Evolutionary conservation across 2,797 vertebrate genomes (phyloP).

Genomic region (Premnoplex brunnescens): DNA sequence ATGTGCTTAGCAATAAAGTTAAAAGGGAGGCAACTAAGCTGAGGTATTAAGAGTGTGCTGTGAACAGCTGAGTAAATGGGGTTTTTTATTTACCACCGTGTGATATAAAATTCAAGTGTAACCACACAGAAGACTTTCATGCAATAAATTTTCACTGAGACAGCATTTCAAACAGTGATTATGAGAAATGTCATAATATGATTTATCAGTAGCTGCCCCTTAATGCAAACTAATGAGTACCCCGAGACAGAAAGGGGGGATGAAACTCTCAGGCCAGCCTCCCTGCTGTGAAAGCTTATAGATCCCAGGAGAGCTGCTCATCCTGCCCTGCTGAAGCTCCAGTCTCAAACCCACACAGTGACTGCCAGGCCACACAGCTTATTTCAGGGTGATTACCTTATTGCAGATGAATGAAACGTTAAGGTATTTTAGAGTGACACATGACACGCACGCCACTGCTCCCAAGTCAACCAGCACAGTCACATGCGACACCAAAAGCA

Average conservation of each 20-base stretch:
- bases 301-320: constrained; percentile 15
- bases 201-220: constrained; percentile 62
- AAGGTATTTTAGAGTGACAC: constrained; percentile 65
- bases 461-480: constrained; percentile 27
- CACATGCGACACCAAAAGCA: constrained; percentile 56
- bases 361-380: constrained; percentile 38
- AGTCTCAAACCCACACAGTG: not conserved
- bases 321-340: constrained; percentile 33
- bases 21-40: constrained; percentile 47
- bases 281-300: not conserved
- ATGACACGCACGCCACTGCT: not conserved
- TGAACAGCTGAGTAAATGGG: constrained; percentile 44
- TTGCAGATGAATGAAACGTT: constrained; percentile 57
- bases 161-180: constrained; percentile 38
- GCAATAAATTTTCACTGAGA: constrained; percentile 52
- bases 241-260: constrained; percentile 21
- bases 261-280: not conserved
- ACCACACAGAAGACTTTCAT: constrained; percentile 29
- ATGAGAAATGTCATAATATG: not conserved
- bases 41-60: constrained; percentile 35
- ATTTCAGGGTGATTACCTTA: constrained; percentile 60
- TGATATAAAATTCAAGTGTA: constrained; percentile 15
- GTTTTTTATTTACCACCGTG: constrained; percentile 29
- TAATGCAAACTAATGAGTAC: constrained; percentile 36
- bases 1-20: constrained; percentile 38